phyloP scores from a whole-genome alignment of 1,140 invertebrate genomes.

The Coelopa frigida region DNA sequence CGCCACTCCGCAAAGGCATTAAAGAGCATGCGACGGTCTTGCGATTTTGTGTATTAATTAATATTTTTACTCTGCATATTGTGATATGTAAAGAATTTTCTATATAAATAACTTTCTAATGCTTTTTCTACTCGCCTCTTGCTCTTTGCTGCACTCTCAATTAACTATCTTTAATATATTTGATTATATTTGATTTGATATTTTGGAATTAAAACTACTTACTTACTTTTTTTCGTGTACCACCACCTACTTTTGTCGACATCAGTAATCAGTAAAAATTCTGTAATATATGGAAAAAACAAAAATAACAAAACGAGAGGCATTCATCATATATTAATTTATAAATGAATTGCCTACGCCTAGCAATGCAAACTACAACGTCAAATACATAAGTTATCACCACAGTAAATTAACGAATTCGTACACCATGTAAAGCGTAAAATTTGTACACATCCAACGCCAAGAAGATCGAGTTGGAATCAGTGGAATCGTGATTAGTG shows the following conservation, averaged over 20 bases:
- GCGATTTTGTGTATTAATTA: no score
- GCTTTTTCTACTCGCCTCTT: no score
- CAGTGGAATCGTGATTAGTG: not conserved
- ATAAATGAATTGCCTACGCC: not conserved
- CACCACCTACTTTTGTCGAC: not conserved
- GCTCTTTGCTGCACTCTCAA: no score
- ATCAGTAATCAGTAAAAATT: constrained; percentile 19
- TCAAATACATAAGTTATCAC: not conserved
- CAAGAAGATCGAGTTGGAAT: not conserved
- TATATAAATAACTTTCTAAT: no score
- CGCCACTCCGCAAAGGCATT: no score
- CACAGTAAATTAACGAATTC: no score
- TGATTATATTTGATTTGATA: constrained; percentile 2
- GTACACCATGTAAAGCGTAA: not conserved
- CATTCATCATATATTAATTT: no score
- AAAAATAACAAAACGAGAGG: not conserved
- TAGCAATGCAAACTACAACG: not conserved
- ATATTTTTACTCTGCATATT: no score
- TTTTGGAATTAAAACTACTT: not conserved
- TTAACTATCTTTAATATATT: no score
- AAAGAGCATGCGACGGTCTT: no score
- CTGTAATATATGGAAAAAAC: constrained; percentile 6
- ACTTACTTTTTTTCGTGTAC: not conserved
- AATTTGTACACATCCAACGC: not conserved
- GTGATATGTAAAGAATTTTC: no score